These are phyloP conservation scores for Murina feae DNA, from an alignment of 2,113 vertebrate species.

Conservation along the genomic window DNA sequence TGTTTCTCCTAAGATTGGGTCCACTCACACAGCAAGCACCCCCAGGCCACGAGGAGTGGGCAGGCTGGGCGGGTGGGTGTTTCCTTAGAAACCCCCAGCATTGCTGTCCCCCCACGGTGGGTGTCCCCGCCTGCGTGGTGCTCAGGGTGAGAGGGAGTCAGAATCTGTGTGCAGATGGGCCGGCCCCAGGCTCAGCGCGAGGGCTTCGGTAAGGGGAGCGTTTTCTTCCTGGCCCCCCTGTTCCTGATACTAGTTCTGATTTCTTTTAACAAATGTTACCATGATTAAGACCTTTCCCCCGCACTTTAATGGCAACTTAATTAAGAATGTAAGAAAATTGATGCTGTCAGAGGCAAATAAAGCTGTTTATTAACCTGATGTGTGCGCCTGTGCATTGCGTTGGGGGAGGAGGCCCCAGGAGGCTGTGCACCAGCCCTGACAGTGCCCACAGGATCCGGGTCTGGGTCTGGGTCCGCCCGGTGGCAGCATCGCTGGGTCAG, in stretches of 20 bases:
- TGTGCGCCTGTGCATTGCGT: not conserved
- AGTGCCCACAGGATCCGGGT: too few species aligned
- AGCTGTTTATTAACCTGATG: conserved; percentile 64
- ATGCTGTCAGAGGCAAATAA: conserved; percentile 70
- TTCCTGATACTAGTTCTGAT: conserved; percentile 38
- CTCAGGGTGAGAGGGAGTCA: not conserved
- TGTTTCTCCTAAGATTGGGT: conserved; percentile 11
- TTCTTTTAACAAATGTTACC: conserved; percentile 54
- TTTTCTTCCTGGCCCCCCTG: not conserved
- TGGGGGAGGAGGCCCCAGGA: not conserved
- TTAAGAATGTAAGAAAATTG: conserved; percentile 67
- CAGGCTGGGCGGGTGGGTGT: not conserved
- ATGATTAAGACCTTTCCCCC: conserved; percentile 52
- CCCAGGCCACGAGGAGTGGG: not conserved
- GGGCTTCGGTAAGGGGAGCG: conserved; percentile 1
- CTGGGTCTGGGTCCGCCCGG: too few species aligned
- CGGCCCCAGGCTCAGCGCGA: not conserved
- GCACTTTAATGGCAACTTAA: conserved; percentile 74
- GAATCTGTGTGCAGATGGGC: not conserved
- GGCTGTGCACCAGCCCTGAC: too few species aligned
- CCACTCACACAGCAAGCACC: not conserved
- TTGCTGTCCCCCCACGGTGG: not conserved
- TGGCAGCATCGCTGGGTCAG: not conserved
- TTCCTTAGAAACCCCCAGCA: not conserved
- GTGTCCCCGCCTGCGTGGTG: not conserved